Base-by-base conservation (phyloP, 2,888 invertebrate genomes). In the Entomobrya multifasciata region DNA sequence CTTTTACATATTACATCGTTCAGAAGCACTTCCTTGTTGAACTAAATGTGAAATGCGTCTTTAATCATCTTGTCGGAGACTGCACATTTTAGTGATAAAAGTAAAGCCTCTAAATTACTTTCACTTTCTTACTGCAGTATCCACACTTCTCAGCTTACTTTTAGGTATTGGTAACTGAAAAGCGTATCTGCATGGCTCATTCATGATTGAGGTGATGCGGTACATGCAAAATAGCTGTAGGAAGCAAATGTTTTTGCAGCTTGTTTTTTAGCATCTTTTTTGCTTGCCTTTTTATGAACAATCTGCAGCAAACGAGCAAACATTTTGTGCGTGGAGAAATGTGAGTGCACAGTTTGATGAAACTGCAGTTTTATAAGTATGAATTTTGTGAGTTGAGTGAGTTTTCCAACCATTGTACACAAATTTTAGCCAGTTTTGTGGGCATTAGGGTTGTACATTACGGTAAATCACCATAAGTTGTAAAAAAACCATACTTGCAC, bases 51-150 rank as follows among this genome's bases (percentile, higher is more conserved):
- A 70, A 81, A 79, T 52, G 47, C 55, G 72, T 72, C 44, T 81
- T 70, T 81, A 81, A 81, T 81, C 47, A 81, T 70, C 30, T 81
- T 49, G 70, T 55, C 78, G 60, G 62, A 20, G 57, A 10, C 72
- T 57, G 20, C 81, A 81, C 49, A 49, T 27, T 74, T 52, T 44
- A 57, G 41, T 55, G 22, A 57, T 57, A 70, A 70, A 70, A 57
- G 17, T 22, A 49, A 57, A 27, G n/a, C n/a, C 47, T 55, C 44
- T 81, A 81, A 81, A 81, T 81, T 57, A 81, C 81, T 81, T 72
- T 81, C 81, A 13, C 22, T 81, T 81, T 81, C 44, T 17, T 55
- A 22, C 22, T 70, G 70, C 41, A 57, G 55, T 52, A 10, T 74
- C 52, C 15, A 4, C 47, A 20, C 5, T 15, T 36, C 8, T 4